Evolutionary conservation across 2,113 vertebrate species (phyloP), one percentile per base, ranked within the genome.

Genomic region (Taurulus bubalis): DNA sequence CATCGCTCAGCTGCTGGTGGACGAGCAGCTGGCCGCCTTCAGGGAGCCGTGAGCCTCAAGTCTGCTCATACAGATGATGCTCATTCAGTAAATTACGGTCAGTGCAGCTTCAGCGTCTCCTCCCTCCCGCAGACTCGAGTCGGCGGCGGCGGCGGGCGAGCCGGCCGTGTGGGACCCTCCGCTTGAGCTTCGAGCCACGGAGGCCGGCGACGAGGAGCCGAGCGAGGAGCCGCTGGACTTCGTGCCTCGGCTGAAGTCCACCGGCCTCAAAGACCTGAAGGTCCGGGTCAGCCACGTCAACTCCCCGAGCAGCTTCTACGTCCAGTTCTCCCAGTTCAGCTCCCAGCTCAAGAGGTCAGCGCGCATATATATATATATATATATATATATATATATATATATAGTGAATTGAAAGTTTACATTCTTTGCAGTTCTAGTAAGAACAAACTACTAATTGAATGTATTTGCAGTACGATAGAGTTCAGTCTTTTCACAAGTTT

Each of bases 251-350:
- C 77, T 94, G 56, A 85, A 30, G 58, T 73, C 94, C 3, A 85
- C 87, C 0, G 28, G 76, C 9, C 89, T 93, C 28, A 91, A 90
- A 65, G 91, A 94, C 65, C 32, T 93, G 32, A 89, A 83, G 87
- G 97, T 95, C 26, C 90, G 86, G 78, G 93, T 99, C 74, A 96
- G 94, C 85, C 94, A 96, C 30, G 93, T 97, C 71, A 86, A 93
- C 30, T 98, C 98, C 45, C 98, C 98, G 14, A 95, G 95, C 85
- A 97, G 96, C 91, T 97, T 99, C 85, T 97, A 94, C 71, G 88
- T 98, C 22, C 97, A 93, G 10, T 88, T 96, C 79, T 66, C 89
- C 30, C 92, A 96, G 73, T 87, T 93, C 45, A 90, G 97, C 89
- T 24, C 73, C 14, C 86, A 91, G 64, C 90, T 98, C 53, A 95